Conservation (phyloP, 2,797 vertebrate genomes). For the Myripristis murdjan region DNA sequence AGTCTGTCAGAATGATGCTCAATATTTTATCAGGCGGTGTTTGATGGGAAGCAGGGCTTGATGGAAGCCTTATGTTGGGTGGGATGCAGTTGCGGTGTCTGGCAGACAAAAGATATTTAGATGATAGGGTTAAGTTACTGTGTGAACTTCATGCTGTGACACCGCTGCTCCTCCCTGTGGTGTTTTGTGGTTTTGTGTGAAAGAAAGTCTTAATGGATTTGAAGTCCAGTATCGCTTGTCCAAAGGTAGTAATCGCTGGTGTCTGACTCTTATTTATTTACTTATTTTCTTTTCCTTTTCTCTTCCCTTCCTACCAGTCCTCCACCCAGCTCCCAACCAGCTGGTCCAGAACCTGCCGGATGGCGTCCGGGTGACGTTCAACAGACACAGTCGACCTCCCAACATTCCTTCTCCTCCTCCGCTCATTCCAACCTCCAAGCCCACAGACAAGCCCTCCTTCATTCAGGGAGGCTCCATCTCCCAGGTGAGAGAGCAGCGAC, state of each 20-base stretch:
- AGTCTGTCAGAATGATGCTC: conserved; percentile 30
- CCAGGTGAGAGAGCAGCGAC: conserved; percentile 86
- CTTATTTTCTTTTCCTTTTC: neutral
- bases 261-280: neutral
- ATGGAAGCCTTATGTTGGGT: conserved; percentile 21
- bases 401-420: conserved; percentile 95
- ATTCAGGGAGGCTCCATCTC: conserved; percentile 98
- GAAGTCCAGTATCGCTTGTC: conserved; percentile 5
- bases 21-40: conserved; percentile 52
- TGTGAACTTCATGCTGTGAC: neutral
- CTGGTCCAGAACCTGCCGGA: conserved; percentile 92
- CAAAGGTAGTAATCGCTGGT: conserved; percentile 1
- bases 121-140: conserved; percentile 1
- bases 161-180: neutral
- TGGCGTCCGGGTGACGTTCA: conserved; percentile 92
- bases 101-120: conserved; percentile 18
- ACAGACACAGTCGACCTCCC: conserved; percentile 91
- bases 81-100: conserved; percentile 17
- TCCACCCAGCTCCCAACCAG: conserved; percentile 95
- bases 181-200: neutral
- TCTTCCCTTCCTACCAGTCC: conserved; percentile 83
- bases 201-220: neutral
- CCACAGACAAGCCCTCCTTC: conserved; percentile 97
- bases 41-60: conserved; percentile 43
- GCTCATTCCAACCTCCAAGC: conserved; percentile 98